Evolutionary conservation across 2,888 invertebrate species (phyloP).

Genomic region (Dimorphilus gyrociliatus): DNA sequence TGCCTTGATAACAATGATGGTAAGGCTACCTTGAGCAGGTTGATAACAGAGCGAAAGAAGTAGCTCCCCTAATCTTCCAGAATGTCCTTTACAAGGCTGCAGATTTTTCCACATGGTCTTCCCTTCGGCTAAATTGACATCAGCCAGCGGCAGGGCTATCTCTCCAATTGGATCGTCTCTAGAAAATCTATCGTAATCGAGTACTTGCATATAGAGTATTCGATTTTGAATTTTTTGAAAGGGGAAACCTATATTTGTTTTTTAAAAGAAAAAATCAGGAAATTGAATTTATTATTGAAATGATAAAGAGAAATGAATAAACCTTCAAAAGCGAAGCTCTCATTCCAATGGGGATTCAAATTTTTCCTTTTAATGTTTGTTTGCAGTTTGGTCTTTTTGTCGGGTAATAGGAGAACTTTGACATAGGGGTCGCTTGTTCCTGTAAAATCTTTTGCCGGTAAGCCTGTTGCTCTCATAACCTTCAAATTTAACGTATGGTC

Average conservation of each 20-base stretch:
- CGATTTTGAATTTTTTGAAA: slow-evolving; percentile 27
- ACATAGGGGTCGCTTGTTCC: slow-evolving; percentile 38
- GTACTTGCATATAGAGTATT: slow-evolving; percentile 27
- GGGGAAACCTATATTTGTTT: slow-evolving; percentile 26
- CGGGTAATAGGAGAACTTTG: slow-evolving; percentile 32
- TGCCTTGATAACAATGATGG: slow-evolving; percentile 73
- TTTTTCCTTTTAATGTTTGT: slow-evolving; percentile 36
- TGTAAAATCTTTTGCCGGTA: slow-evolving; percentile 35
- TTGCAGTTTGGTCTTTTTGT: slow-evolving; percentile 29
- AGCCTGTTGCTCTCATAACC: slow-evolving; percentile 25
- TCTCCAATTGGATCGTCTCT: slow-evolving; percentile 31
- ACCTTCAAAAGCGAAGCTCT: slow-evolving; percentile 44
- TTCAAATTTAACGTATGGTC: slow-evolving; percentile 27
- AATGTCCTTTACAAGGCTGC: slow-evolving; percentile 33
- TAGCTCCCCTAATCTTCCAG: slow-evolving; percentile 29
- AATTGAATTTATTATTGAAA: background rate
- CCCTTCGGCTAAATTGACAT: slow-evolving; percentile 27
- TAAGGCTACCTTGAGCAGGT: slow-evolving; percentile 77
- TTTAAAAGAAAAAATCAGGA: slow-evolving; percentile 7
- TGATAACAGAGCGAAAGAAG: slow-evolving; percentile 80
- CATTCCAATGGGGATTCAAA: slow-evolving; percentile 36
- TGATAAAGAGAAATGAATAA: slow-evolving; percentile 1
- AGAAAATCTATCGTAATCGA: slow-evolving; percentile 31
- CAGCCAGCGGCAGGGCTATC: slow-evolving; percentile 25
- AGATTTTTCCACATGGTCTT: slow-evolving; percentile 29